Percentiles rank a stretch among this genome's conserved stretches.
Conservation (phyloP, 2,888 invertebrate genomes). For the Pegoplata infirma region DNA sequence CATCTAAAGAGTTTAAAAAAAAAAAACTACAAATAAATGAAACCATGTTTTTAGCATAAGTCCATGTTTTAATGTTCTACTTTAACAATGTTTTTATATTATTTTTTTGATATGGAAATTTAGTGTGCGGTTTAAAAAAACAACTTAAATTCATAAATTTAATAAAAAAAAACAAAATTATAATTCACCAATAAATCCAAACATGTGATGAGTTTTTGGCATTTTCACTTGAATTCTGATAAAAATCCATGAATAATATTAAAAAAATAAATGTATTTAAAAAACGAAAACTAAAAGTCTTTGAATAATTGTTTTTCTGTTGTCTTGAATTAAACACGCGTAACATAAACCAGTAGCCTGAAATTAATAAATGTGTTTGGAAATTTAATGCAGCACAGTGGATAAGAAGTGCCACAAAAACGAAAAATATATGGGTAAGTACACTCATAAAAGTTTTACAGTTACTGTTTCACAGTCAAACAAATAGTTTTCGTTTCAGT, state of each 20-base stretch:
- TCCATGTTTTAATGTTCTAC: constrained; percentile 41
- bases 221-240: constrained; percentile 58
- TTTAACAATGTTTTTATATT: constrained; percentile 11
- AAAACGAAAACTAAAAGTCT: constrained; percentile 2
- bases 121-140: constrained; percentile 14
- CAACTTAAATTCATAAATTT: constrained; percentile 43
- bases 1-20: not conserved
- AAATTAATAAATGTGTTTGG: not conserved
- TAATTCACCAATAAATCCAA: constrained; percentile 48
- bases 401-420: not conserved
- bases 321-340: constrained; percentile 27
- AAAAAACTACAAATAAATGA: constrained; percentile 26
- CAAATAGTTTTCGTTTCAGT: no score
- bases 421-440: constrained; percentile 15
- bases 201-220: constrained; percentile 47
- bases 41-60: constrained; percentile 32
- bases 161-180: constrained; percentile 30
- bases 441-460: no score
- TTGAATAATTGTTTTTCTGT: not conserved
- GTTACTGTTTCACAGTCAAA: no score
- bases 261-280: constrained; percentile 1
- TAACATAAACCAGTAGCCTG: constrained; percentile 32
- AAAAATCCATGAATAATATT: constrained; percentile 36
- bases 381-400: constrained; percentile 29
- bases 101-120: constrained; percentile 42